phyloP scores from a whole-genome alignment of 2,113 vertebrate species.

The Pristiophorus japonicus region DNA sequence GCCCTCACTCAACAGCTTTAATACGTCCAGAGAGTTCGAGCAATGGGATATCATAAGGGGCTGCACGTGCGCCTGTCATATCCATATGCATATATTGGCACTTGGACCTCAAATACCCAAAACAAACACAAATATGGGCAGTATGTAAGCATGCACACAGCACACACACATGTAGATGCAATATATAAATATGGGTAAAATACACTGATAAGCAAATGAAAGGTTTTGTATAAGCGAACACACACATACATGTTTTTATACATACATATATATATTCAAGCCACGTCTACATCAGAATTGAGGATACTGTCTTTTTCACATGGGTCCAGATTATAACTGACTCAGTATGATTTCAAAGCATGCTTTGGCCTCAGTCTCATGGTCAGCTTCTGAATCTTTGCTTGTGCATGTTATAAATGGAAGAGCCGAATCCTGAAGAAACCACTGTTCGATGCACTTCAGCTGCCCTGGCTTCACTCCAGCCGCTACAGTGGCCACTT shows the following conservation, averaged over 20 bases:
- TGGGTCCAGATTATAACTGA: neutral
- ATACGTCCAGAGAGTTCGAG: neutral
- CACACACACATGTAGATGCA: neutral
- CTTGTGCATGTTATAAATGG: neutral
- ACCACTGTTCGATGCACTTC: neutral
- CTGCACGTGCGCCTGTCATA: slow-evolving; percentile 15
- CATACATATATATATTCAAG: neutral
- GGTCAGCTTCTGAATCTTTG: neutral
- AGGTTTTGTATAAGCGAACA: neutral
- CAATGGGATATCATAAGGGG: neutral
- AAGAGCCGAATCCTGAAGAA: neutral
- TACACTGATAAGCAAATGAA: neutral
- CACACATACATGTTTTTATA: too few species aligned
- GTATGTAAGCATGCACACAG: neutral
- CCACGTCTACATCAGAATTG: neutral
- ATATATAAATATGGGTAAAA: neutral
- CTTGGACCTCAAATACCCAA: neutral
- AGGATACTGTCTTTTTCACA: neutral
- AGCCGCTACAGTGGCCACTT: too few species aligned
- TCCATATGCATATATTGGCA: neutral
- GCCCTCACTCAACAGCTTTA: slow-evolving; percentile 14
- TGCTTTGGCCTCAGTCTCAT: neutral
- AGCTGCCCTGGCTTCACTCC: neutral
- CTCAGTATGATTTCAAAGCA: neutral
- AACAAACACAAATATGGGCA: neutral